These are phyloP conservation scores for Drosophila lutescens DNA, from an alignment of 2,888 invertebrate genomes.

Conservation along the genomic window DNA sequence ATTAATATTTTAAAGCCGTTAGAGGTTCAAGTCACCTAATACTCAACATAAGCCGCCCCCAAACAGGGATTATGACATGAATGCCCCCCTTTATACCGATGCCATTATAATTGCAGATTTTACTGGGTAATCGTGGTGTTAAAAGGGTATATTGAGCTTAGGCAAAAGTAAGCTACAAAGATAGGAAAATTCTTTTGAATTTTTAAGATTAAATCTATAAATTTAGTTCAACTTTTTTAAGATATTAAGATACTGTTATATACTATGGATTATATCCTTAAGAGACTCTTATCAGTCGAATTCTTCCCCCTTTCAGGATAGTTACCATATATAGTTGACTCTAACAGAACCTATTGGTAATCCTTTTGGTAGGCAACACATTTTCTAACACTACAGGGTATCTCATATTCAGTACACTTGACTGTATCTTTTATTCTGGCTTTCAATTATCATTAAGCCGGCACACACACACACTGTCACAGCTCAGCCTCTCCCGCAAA, in stretches of 20 bases:
- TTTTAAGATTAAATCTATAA: too few species aligned
- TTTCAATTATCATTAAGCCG: slow-evolving; percentile 68
- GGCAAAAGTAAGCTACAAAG: background rate
- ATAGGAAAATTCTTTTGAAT: too few species aligned
- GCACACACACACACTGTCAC: slow-evolving; percentile 37
- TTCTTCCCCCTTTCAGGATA: background rate
- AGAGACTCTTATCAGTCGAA: background rate
- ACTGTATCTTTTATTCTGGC: background rate
- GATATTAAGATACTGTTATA: too few species aligned
- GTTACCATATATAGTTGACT: background rate
- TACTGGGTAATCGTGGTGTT: background rate
- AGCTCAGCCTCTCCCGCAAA: slow-evolving; percentile 15
- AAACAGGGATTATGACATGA: slow-evolving; percentile 6
- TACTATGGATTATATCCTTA: too few species aligned
- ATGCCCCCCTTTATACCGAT: slow-evolving; percentile 8
- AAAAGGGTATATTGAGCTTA: background rate
- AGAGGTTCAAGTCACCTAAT: background rate
- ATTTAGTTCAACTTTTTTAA: too few species aligned
- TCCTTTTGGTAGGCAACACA: background rate
- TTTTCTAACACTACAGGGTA: background rate
- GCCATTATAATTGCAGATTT: slow-evolving; percentile 34
- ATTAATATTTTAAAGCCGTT: slow-evolving; percentile 3
- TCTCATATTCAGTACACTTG: background rate
- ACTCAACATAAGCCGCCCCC: background rate
- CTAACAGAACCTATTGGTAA: background rate